Evolutionary conservation across 2,888 invertebrate genomes (phyloP), one percentile per base, ranked within the genome.

Genomic region (Leptopilina myrica): DNA sequence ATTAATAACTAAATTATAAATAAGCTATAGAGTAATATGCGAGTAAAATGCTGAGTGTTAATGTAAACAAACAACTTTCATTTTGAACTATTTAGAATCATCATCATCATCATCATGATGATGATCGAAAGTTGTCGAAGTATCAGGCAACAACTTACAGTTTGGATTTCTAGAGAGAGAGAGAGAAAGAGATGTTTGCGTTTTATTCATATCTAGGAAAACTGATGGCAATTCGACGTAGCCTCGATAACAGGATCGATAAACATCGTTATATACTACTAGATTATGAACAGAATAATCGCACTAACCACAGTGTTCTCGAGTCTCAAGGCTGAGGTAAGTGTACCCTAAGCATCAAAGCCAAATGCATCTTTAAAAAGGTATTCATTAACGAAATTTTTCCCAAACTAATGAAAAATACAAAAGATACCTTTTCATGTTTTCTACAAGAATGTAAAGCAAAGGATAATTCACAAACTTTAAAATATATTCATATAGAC

Each of bases 201-300:
- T 78, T 81, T 82, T 59, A 77, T 79, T 78, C 78, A 76, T 79
- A 78, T 80, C 76, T 80, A 77, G 77, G 79, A 76, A 78, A 80
- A 33, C 56, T 56, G 73, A 73, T 73, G 73, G 78, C 81, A 75
- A 64, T 75, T 59, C 82, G 76, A 82, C 65, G 80, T 76, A 81
- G 81, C 56, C 83, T 85, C 87, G 89, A 90, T 90, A 91, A 90
- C 87, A 87, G 86, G 88, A 90, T 90, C 88, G 87, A 89, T 90
- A 89, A 89, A 90, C 90, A 90, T 90, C 87, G 87, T 90, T 89
- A 62, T 62, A 62, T 62, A 88, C 88, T 88, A 88, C 88, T 89
- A 88, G 85, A 87, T 82, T 82, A 86, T 84, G 88, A 88, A 87
- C 66, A 78, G 79, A 80, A 82, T 81, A 62, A 83, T 80, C 79